Percentiles rank a stretch among this genome's conserved stretches.
phyloP scores from a whole-genome alignment of 2,797 vertebrate species.

The Arrhamphus sclerolepis region DNA sequence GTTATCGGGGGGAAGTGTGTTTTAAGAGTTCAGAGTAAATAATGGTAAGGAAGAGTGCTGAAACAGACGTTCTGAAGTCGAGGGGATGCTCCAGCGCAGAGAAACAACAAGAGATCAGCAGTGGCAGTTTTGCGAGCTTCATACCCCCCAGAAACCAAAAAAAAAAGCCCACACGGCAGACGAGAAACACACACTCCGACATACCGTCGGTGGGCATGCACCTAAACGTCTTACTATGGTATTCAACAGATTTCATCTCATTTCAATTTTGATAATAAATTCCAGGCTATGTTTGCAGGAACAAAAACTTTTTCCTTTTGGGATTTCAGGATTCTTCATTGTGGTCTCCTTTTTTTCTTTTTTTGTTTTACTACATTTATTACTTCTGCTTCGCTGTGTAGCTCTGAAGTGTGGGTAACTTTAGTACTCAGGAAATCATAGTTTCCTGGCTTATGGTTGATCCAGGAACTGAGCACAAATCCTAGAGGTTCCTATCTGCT shows the following conservation, averaged over 20 bases:
- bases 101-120: slow-evolving; percentile 41
- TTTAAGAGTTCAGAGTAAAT: slow-evolving; percentile 37
- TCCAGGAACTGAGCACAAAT: slow-evolving; percentile 26
- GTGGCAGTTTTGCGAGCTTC: slow-evolving; percentile 31
- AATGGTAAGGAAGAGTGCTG: slow-evolving; percentile 37
- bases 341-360: slow-evolving; percentile 3
- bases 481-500: slow-evolving; percentile 5
- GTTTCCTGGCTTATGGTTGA: slow-evolving; percentile 28
- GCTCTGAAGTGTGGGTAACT: slow-evolving; percentile 40
- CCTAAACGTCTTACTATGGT: slow-evolving; percentile 19
- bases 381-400: background rate
- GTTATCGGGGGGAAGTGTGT: slow-evolving; percentile 32
- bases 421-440: slow-evolving; percentile 32
- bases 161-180: slow-evolving; percentile 49
- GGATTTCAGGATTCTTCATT: slow-evolving; percentile 10
- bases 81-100: slow-evolving; percentile 24
- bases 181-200: slow-evolving; percentile 7
- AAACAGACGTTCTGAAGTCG: slow-evolving; percentile 55
- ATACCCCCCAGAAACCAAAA: slow-evolving; percentile 26
- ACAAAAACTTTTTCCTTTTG: background rate
- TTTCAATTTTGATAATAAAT: slow-evolving; percentile 39
- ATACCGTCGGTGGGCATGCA: background rate
- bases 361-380: slow-evolving; percentile 9
- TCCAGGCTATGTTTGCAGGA: slow-evolving; percentile 12
- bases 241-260: slow-evolving; percentile 20